Evolutionary conservation across 2,797 vertebrate genomes (phyloP).

Genomic region (Pempheris klunzingeri): DNA sequence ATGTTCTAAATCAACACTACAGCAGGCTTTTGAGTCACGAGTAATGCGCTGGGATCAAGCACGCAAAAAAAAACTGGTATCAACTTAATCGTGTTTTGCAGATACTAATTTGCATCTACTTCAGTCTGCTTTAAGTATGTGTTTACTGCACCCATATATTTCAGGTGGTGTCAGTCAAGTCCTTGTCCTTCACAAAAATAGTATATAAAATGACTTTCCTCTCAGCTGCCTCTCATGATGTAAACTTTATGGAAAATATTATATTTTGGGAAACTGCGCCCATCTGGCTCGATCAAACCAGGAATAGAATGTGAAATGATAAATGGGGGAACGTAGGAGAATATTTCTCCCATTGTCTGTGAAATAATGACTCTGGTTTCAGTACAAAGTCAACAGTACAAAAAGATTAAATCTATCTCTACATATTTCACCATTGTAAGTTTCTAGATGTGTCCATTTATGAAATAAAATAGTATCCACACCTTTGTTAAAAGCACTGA

Average conservation of each 20-base stretch:
- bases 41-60: not conserved
- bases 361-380: conserved; percentile 25
- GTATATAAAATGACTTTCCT: conserved; percentile 21
- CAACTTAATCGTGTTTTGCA: conserved; percentile 20
- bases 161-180: conserved; percentile 8
- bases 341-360: conserved; percentile 26
- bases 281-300: conserved; percentile 51
- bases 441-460: not conserved
- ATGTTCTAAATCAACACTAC: not conserved
- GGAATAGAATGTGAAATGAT: conserved; percentile 46
- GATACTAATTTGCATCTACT: conserved; percentile 55
- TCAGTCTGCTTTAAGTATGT: conserved; percentile 24
- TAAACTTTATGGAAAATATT: conserved; percentile 37
- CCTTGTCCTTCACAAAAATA: conserved; percentile 27
- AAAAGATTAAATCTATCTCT: conserved; percentile 8
- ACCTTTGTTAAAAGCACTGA: not conserved
- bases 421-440: not conserved
- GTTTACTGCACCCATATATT: conserved; percentile 21
- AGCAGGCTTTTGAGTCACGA: not conserved
- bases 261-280: conserved; percentile 34
- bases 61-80: conserved; percentile 31
- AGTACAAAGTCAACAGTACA: conserved; percentile 13
- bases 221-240: conserved; percentile 14
- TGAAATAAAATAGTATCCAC: not conserved
- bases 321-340: conserved; percentile 32